These are phyloP conservation scores for Spisula solida DNA, from an alignment of 2,888 invertebrate genomes.

Conservation along the genomic window DNA sequence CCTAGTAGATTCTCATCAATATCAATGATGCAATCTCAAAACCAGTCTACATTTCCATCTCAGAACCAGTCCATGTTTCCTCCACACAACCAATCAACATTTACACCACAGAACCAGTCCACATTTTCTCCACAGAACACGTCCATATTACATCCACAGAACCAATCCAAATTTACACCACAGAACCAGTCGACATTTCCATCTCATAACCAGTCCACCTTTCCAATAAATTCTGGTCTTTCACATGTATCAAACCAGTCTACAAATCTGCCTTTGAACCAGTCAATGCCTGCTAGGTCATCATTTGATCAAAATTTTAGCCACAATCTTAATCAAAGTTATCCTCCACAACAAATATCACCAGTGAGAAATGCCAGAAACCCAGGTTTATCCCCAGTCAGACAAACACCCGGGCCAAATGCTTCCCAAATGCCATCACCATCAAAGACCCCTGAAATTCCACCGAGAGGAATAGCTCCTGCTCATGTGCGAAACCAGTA, in stretches of 20 bases:
- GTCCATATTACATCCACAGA: neutral
- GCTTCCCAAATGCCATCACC: neutral
- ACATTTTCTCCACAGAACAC: neutral
- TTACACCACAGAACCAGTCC: neutral
- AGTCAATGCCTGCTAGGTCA: slow-evolving; percentile 32
- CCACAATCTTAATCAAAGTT: slow-evolving; percentile 29
- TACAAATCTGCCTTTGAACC: slow-evolving; percentile 21
- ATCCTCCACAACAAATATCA: slow-evolving; percentile 37
- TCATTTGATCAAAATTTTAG: slow-evolving; percentile 37
- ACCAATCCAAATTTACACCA: too few relatives aligned
- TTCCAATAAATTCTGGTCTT: neutral
- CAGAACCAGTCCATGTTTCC: neutral
- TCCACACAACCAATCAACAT: slow-evolving; percentile 18
- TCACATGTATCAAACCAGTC: neutral
- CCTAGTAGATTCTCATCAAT: slow-evolving; percentile 26
- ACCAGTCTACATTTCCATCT: slow-evolving; percentile 1
- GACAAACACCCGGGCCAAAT: slow-evolving; percentile 1
- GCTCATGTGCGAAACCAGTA: slow-evolving; percentile 18
- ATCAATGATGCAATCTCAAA: neutral
- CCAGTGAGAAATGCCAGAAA: slow-evolving; percentile 25
- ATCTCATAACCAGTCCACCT: neutral
- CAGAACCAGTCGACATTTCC: slow-evolving; percentile 8
- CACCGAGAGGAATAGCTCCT: slow-evolving; percentile 49
- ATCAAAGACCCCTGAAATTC: slow-evolving; percentile 39
- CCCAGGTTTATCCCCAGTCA: slow-evolving; percentile 12